Percentiles rank a stretch among this genome's conserved stretches.
Evolutionary conservation across 2,888 invertebrate genomes (phyloP).

Genomic region (Asteroscopus sphinx): DNA sequence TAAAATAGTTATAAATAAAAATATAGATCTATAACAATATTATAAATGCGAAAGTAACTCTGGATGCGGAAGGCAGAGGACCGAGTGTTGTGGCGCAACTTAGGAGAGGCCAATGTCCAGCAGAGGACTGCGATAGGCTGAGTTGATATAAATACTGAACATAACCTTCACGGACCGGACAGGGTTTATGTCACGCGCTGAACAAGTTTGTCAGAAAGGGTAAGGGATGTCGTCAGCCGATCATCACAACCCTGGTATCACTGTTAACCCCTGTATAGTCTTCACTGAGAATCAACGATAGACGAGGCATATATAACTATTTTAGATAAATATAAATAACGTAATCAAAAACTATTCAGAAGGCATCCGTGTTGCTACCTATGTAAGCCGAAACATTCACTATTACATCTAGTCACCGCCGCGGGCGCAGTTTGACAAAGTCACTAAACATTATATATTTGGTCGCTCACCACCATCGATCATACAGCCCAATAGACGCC

Average conservation of each 20-base stretch:
- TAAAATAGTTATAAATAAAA: too few relatives aligned
- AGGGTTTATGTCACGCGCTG: too few relatives aligned
- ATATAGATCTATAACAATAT: too few relatives aligned
- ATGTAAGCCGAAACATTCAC: constrained; percentile 51
- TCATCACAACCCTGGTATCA: constrained; percentile 44
- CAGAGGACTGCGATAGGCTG: too few relatives aligned
- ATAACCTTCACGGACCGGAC: too few relatives aligned
- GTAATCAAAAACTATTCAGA: constrained; percentile 42
- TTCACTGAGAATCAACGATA: constrained; percentile 12
- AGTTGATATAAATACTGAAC: too few relatives aligned
- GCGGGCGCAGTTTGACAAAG: constrained; percentile 12
- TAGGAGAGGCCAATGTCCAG: too few relatives aligned
- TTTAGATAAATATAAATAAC: constrained; percentile 46
- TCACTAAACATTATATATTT: constrained; percentile 24
- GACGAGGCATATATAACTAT: constrained; percentile 23
- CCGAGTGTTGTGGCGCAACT: too few relatives aligned
- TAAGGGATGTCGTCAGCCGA: constrained; percentile 25
- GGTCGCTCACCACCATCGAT: constrained; percentile 14
- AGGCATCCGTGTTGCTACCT: constrained; percentile 51
- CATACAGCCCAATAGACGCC: too few relatives aligned
- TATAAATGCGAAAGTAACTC: too few relatives aligned
- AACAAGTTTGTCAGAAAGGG: constrained; percentile 14
- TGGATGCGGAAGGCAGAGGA: too few relatives aligned
- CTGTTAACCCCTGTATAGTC: constrained; percentile 12
- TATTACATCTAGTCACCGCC: constrained; percentile 49